Evolutionary conservation across 1,140 invertebrate species (phyloP), one percentile per base, ranked within the genome.

Genomic region (Harpegnathos saltator): DNA sequence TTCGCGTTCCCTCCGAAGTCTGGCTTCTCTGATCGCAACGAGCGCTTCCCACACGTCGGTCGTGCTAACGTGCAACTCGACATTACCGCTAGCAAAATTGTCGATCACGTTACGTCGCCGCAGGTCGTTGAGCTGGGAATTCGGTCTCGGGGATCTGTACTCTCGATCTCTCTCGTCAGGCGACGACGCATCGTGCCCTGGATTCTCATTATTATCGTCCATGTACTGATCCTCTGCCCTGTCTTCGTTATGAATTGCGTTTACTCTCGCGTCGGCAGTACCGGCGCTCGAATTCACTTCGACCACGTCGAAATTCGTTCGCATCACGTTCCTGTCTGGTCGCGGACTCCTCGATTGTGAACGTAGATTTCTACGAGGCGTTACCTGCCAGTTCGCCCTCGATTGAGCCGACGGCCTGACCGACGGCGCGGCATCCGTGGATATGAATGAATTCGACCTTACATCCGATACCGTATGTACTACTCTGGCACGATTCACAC

Each of bases 31-130:
- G 56, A 96, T 95, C 1, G 96, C 95, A 9, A 96, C 95, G 1
- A 96, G 92, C 5, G 96, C 96, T 90, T 96, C 96, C 96, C 96
- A 96, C 15, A 97, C 95, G 85, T 96, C 96, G 61, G 95, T 95
- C 17, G 94, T 92, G 33, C 94, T 93, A 0, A 95, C 93, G 61
- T 94, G 93, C 2, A 95, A 33, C 24, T 95, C 93, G 4, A 95
- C 91, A 22, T 94, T 94, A 2, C 91, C 90, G 0, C 91, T 89
- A 1, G 92, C 90, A 19, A 89, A 92, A 38, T 91, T 92, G 26
- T 91, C 91, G 0, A 90, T 89, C 72, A 86, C 88, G 54, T 88
- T 91, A 15, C 86, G 88, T 11, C 84, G 88, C 59, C 91, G 83
- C 12, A 89, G 50, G 72, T 88, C 89, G 17, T 85, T 91, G 7